Base-by-base conservation (phyloP, 92 coral and sea anemone species). In the Bergia sp. region DNA sequence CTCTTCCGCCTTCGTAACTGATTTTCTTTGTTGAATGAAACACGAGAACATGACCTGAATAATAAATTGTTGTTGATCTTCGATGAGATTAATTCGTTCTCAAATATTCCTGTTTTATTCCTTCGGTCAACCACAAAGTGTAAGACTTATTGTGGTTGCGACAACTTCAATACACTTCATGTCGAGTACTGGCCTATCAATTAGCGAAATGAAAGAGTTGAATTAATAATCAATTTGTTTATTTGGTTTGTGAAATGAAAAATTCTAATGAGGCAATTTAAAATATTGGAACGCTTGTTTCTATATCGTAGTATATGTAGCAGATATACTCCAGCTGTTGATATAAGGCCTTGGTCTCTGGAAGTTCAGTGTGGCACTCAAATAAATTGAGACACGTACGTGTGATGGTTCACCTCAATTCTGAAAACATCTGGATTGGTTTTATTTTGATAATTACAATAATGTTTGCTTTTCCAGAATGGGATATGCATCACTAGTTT, bases 211-310 rank as follows among this genome's bases (percentile, higher is more conserved):
- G 57, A 69, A 88, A 43, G 77, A 88, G 37, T 49, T 6, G 82
- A 49, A 88, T 55, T 45, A 64, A 79, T 64, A 50, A 75, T 41
- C 72, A 42, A 45, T 57, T 69, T 69, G 90, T 77, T 88, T 88
- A 81, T 88, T 77, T 71, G 78, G 13, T 64, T 47, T 79, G 79
- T 38, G 76, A 88, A 88, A 88, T 88, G 90, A 88, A 88, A 88
- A 77, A 88, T 88, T 88, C 90, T 77, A 88, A 88, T 88, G 37
- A 88, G 42, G 61, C 45, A 75, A 84, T 43, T 9, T 69, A 11
- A 36, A 23, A 44, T 65, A 36, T 71, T 72, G 79, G 36, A 83
- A 67, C 79, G 12, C 16, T 53, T n/a, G n/a, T 42, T 65, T 8
- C 78, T 21, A 37, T 49, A 69, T 13, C 1, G 21, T 64, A 7